A percentile compares a stretch with the other conserved stretches of the same genome.
Evolutionary conservation across 2,113 vertebrate genomes (phyloP).

Genomic region (Pelmatolapia mariae): DNA sequence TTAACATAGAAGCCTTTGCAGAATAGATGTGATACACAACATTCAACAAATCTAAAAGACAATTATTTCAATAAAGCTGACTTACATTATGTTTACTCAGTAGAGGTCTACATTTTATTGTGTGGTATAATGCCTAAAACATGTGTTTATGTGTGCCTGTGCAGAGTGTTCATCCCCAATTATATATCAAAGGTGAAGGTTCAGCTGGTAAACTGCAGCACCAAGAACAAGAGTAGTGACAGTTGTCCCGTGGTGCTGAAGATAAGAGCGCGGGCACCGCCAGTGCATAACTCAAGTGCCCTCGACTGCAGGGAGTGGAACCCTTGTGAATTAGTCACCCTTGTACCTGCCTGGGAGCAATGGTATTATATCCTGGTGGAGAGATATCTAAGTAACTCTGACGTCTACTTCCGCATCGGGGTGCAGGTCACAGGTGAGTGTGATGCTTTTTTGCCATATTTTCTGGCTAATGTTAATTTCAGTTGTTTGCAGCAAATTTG

Average conservation of each 20-base stretch:
- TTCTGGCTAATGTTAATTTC: background rate
- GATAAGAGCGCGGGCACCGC: conserved; percentile 88
- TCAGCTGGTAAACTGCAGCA: conserved; percentile 83
- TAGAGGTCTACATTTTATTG: background rate
- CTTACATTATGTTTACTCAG: background rate
- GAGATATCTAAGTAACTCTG: conserved; percentile 71
- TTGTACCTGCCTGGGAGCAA: conserved; percentile 88
- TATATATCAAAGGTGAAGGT: conserved; percentile 87
- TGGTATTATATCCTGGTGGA: conserved; percentile 98
- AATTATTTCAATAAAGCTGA: background rate
- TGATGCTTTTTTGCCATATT: background rate
- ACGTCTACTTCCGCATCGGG: conserved; percentile 84
- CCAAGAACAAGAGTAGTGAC: conserved; percentile 63
- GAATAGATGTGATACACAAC: background rate
- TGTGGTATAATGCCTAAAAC: background rate
- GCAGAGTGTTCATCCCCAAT: conserved; percentile 93
- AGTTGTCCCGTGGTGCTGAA: conserved; percentile 86
- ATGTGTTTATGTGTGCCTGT: background rate
- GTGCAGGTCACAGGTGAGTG: conserved; percentile 88
- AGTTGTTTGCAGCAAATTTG: background rate
- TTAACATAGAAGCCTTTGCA: background rate
- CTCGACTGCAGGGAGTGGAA: conserved; percentile 79
- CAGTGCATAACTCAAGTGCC: conserved; percentile 90
- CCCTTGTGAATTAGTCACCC: conserved; percentile 81
- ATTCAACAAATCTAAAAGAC: background rate